phyloP scores from a whole-genome alignment of 2,888 invertebrate genomes.

The Gymnocheta viridis region DNA sequence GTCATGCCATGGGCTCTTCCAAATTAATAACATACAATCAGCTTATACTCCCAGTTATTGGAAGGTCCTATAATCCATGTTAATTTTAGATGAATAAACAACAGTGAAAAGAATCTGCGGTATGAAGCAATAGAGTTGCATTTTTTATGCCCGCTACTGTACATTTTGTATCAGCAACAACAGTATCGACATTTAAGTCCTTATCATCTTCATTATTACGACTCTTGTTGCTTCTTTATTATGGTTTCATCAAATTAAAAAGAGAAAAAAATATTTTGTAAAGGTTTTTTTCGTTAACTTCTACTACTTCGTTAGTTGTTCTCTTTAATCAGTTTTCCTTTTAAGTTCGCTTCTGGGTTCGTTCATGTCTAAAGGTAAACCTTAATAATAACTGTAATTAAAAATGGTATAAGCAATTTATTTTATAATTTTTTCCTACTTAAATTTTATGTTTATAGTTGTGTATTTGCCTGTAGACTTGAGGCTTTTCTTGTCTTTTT shows the following conservation, averaged over 20 bases:
- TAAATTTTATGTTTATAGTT: not conserved
- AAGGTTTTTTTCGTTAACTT: slow-evolving; percentile 3
- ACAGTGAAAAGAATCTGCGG: too few relatives aligned
- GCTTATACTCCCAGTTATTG: too few relatives aligned
- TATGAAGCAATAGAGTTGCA: not conserved
- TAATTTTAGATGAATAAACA: too few relatives aligned
- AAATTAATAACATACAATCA: too few relatives aligned
- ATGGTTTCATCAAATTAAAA: not conserved
- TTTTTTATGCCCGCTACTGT: not conserved
- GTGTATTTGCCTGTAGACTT: not conserved
- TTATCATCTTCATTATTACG: slow-evolving; percentile 12
- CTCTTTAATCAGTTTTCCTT: slow-evolving; percentile 31
- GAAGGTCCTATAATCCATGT: too few relatives aligned
- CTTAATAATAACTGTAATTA: slow-evolving; percentile 53
- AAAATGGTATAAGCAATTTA: slow-evolving; percentile 24
- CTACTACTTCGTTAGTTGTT: slow-evolving; percentile 11
- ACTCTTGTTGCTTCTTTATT: slow-evolving; percentile 13
- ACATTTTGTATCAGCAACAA: not conserved
- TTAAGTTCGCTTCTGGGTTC: not conserved
- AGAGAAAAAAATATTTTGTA: not conserved
- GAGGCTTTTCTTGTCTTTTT: not conserved
- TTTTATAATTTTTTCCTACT: not conserved
- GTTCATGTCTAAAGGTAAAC: not conserved
- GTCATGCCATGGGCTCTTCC: too few relatives aligned
- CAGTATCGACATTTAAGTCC: not conserved